A percentile compares a stretch with the other conserved stretches of the same genome.
Evolutionary conservation across 2,113 vertebrate species (phyloP).

Genomic region (Formicarius rufipectus): DNA sequence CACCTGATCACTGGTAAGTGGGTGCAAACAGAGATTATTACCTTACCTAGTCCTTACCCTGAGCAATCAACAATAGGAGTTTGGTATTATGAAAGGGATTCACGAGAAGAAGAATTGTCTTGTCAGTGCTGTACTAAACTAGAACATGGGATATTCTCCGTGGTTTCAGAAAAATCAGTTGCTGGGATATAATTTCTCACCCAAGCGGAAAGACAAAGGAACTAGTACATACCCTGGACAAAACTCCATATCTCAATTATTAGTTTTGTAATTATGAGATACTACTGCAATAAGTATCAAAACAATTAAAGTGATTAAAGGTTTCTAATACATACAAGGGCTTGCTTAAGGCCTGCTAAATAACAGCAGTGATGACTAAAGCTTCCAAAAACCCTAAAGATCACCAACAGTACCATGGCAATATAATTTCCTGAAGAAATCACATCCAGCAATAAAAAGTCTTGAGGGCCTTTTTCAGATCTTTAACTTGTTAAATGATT

Average conservation of each 20-base stretch:
- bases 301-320: not conserved
- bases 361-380: not conserved
- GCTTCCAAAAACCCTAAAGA: not conserved
- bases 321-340: not conserved
- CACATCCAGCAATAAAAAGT: not conserved
- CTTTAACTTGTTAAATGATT: not conserved
- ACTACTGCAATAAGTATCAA: not conserved
- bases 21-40: not conserved
- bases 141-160: not conserved
- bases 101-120: not conserved
- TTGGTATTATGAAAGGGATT: not conserved
- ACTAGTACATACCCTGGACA: not conserved
- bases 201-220: not conserved
- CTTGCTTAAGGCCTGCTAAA: not conserved
- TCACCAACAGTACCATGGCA: not conserved
- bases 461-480: not conserved
- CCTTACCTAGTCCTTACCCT: not conserved
- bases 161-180: not conserved
- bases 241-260: not conserved
- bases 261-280: not conserved
- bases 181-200: not conserved
- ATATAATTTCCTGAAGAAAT: not conserved
- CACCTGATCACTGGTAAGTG: not conserved
- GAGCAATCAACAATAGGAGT: not conserved
- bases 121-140: not conserved